Conservation (phyloP, 2,113 vertebrate genomes). For the Rattus norvegicus region GRCr8 NC_086019.1:52231501-52232000, state of each 20-base stretch:
- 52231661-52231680: not conserved
- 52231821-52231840: not conserved
- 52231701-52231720: not conserved
- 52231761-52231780: not conserved
- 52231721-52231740: not conserved
- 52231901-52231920: not conserved
- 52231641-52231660: not conserved
- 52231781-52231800: not conserved
- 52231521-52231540: not conserved
- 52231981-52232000: not conserved
- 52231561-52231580: not conserved
- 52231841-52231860: not conserved
- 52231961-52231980: not conserved
- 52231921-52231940: not conserved
- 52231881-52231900: not conserved
- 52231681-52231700: not conserved
- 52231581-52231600: not conserved
- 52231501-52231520: not conserved
- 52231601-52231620: not conserved
- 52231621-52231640: not conserved
- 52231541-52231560: not conserved
- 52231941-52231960: not conserved
- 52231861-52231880: not conserved
- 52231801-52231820: not conserved
- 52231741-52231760: not conserved